phyloP scores from a whole-genome alignment of 2,113 vertebrate species.

The Psophia crepitans region DNA sequence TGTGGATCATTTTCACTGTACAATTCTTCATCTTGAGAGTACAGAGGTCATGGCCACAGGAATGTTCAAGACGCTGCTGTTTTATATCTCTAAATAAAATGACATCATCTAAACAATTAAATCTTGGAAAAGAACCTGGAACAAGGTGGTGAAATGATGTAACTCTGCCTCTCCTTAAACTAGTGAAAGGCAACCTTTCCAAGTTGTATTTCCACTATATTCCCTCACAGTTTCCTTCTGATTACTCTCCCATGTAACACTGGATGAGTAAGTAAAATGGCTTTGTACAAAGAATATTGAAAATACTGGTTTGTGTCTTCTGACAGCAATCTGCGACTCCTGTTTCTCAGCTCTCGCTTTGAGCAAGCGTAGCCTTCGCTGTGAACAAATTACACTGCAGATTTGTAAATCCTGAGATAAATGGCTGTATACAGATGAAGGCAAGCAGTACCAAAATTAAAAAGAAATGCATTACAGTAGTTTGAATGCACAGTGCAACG shows the following conservation, averaged over 20 bases:
- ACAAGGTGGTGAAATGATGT: neutral
- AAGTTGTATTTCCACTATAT: neutral
- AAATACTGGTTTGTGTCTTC: neutral
- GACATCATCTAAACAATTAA: neutral
- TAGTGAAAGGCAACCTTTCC: neutral
- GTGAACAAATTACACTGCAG: conserved; percentile 10
- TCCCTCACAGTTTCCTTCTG: neutral
- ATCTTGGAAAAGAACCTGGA: neutral
- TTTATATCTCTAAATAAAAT: neutral
- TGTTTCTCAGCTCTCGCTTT: neutral
- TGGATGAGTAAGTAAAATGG: neutral
- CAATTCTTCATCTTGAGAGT: neutral
- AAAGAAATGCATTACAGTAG: neutral
- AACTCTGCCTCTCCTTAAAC: neutral
- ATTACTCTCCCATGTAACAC: neutral
- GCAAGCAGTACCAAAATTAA: neutral
- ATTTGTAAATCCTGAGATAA: conserved; percentile 39
- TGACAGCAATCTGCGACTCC: neutral
- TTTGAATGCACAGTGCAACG: neutral
- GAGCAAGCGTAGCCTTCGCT: neutral
- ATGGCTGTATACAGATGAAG: neutral
- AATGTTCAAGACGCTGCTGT: neutral
- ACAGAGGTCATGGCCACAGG: neutral
- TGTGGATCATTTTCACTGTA: neutral
- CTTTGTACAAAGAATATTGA: neutral